Evolutionary conservation across 1,140 invertebrate genomes (phyloP), one percentile per base, ranked within the genome.

Genomic region (Latrodectus geometricus): DNA sequence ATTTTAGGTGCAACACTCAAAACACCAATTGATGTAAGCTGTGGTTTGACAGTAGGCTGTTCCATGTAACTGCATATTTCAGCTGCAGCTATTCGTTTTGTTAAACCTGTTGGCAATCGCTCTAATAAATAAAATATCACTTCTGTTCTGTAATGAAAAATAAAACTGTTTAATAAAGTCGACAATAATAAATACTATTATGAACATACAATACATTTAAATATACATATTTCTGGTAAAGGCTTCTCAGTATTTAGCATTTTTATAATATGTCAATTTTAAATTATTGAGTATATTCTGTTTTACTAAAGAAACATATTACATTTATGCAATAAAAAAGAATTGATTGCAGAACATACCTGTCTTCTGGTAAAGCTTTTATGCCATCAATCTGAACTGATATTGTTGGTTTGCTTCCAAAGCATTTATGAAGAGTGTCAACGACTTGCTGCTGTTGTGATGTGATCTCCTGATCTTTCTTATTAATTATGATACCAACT

Each of bases 321-420:
- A 5, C 35, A 35, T 35, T 35, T 35, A 35, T 35, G 35, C 5
- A 35, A 35, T 35, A 35, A 35, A 35, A 1, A 35, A 35, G 35
- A 35, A 35, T 35, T 3, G 35, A 35, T 35, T 35, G 5, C 5
- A 35, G 35, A 35, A 92, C 91, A 95, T 89, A 92, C 91, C 95
- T 96, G 20, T 92, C 93, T 72, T 96, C 95, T 0, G 95, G 93
- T 9, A 95, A 90, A 48, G 94, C 92, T 91, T 95, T 95, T 0
- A 97, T 91, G 50, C 93, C 93, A 86, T 97, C 95, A 66, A 97
- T 93, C 86, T 93, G 94, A 0, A 97, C 93, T 73, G 93, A 93
- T 65, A 97, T 91, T 90, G 96, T 96, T 0, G 96, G 95, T 91
- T 95, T 96, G 90, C 95, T 96, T 2, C 96, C 96, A 54, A 97